phyloP scores from a whole-genome alignment of 2,797 vertebrate species.

The Sebastes hubbsi region DNA sequence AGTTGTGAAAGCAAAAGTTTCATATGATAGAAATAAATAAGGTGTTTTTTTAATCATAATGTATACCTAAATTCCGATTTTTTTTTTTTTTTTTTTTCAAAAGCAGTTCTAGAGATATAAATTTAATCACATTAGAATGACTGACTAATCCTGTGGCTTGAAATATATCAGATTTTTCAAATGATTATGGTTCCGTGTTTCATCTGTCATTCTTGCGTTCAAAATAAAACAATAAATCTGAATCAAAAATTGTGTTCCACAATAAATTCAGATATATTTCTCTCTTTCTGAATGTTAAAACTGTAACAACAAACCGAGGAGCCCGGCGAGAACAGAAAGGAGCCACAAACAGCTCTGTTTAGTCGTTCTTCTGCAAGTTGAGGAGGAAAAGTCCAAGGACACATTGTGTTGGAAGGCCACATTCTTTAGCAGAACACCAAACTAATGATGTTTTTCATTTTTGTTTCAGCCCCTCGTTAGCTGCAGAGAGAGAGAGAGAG shows the following conservation, averaged over 20 bases:
- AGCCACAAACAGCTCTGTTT: slow-evolving; percentile 4
- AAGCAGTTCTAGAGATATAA: too few relatives aligned
- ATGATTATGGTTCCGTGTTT: not conserved
- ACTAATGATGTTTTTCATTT: slow-evolving; percentile 70
- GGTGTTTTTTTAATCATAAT: too few relatives aligned
- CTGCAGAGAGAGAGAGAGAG: slow-evolving; percentile 38
- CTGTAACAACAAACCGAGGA: not conserved
- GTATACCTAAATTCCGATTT: not conserved
- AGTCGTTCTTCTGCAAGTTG: slow-evolving; percentile 12
- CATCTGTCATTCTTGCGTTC: not conserved
- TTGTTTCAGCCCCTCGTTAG: slow-evolving; percentile 58
- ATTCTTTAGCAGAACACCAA: slow-evolving; percentile 38
- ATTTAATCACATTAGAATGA: too few relatives aligned
- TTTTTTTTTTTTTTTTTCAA: too few relatives aligned
- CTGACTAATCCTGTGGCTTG: too few relatives aligned
- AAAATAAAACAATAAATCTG: not conserved
- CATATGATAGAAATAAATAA: too few relatives aligned
- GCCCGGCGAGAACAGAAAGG: not conserved
- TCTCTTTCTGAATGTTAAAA: not conserved
- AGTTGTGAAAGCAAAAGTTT: not conserved
- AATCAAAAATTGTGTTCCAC: not conserved
- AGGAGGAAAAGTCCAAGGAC: slow-evolving; percentile 41
- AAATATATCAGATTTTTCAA: not conserved
- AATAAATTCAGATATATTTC: not conserved
- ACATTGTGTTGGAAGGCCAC: slow-evolving; percentile 29